Conservation (phyloP, 2,888 invertebrate genomes). For the Pimpla rufipes region DNA sequence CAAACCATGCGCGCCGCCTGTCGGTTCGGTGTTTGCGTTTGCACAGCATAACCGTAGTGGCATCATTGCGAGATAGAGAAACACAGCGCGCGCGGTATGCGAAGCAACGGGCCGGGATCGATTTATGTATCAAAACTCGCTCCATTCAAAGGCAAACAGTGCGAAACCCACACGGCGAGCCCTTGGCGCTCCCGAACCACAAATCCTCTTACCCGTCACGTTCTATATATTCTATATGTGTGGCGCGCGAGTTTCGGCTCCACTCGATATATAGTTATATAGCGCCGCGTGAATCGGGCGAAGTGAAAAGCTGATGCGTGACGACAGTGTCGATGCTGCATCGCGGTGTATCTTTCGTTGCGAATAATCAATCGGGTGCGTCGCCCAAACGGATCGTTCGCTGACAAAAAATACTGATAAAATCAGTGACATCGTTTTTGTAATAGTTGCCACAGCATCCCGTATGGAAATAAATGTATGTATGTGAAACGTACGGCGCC, state of each 20-base stretch:
- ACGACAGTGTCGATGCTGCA: not conserved
- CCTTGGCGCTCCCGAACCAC: slow-evolving; percentile 44
- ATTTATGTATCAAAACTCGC: slow-evolving; percentile 65
- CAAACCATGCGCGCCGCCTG: slow-evolving; percentile 24
- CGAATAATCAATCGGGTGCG: slow-evolving; percentile 36
- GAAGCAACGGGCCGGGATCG: slow-evolving; percentile 48
- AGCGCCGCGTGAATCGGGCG: not conserved
- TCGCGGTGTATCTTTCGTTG: slow-evolving; percentile 17
- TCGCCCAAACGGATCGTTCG: not conserved
- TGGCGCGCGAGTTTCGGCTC: slow-evolving; percentile 2
- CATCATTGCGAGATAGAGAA: slow-evolving; percentile 16
- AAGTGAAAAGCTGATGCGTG: not conserved
- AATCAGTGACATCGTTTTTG: too few relatives aligned
- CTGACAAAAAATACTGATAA: too few relatives aligned
- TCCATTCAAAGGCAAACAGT: slow-evolving; percentile 59
- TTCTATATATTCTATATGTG: slow-evolving; percentile 30
- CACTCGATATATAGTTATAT: slow-evolving; percentile 13
- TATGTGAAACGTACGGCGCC: too few relatives aligned
- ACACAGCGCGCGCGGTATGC: slow-evolving; percentile 1
- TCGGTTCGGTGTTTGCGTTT: slow-evolving; percentile 14
- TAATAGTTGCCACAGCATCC: too few relatives aligned
- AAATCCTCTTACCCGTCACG: slow-evolving; percentile 61
- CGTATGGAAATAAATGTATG: too few relatives aligned
- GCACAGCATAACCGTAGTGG: slow-evolving; percentile 25
- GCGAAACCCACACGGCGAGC: slow-evolving; percentile 51